These are phyloP conservation scores for Prionchulus punctatus DNA, from an alignment of 2,888 invertebrate genomes.

Conservation along the genomic window DNA sequence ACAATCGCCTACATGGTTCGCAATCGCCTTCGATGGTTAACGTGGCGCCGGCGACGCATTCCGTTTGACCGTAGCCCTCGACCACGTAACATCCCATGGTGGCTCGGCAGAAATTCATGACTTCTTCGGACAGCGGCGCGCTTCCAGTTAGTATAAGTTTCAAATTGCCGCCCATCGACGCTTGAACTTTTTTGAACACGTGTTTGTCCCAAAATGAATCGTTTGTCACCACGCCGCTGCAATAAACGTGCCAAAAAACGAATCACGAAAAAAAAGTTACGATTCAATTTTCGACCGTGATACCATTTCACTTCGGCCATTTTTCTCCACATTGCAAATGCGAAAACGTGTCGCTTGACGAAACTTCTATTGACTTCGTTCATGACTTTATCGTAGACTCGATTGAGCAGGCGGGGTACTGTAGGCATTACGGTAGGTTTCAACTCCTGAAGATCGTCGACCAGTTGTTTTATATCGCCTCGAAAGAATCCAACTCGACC, in stretches of 20 bases:
- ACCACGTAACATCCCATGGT: conserved; percentile 51
- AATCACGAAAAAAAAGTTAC: not conserved
- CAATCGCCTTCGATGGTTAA: conserved; percentile 35
- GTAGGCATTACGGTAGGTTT: conserved; percentile 86
- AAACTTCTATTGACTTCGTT: conserved; percentile 26
- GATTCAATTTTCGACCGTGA: too few relatives aligned
- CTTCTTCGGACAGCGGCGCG: conserved; percentile 81
- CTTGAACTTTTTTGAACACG: conserved; percentile 34
- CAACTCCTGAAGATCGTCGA: conserved; percentile 65
- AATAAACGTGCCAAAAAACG: conserved; percentile 11
- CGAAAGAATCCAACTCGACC: conserved; percentile 50
- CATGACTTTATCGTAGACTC: conserved; percentile 64
- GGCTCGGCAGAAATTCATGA: conserved; percentile 78
- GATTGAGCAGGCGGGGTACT: conserved; percentile 79
- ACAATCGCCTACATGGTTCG: conserved; percentile 17
- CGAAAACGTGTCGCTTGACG: conserved; percentile 23
- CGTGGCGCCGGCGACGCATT: conserved; percentile 50
- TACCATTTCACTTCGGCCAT: conserved; percentile 23
- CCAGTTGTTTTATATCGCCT: conserved; percentile 68
- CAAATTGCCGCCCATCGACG: conserved; percentile 32
- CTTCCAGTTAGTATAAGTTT: conserved; percentile 49
- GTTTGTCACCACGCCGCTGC: conserved; percentile 34
- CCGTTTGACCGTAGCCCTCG: conserved; percentile 33
- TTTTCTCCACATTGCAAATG: conserved; percentile 24
- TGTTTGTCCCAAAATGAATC: conserved; percentile 35